These are phyloP conservation scores for Nemotelus pantherinus DNA, from an alignment of 2,888 invertebrate species.

Conservation along the genomic window DNA sequence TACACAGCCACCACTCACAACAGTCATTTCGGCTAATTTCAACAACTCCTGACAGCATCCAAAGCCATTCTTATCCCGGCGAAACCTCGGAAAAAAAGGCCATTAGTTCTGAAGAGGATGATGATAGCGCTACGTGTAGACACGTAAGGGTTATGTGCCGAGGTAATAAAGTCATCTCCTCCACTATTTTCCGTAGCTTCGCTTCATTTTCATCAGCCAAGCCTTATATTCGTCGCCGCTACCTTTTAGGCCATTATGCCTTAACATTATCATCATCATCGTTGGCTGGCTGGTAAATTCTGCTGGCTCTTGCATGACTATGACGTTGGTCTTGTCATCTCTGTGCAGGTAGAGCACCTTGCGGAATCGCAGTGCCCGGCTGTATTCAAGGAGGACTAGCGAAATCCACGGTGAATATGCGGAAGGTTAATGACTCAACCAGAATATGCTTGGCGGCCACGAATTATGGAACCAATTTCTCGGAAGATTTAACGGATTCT, in stretches of 20 bases:
- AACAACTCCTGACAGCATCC: too few species aligned
- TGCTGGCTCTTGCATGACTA: neutral
- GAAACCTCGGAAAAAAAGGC: neutral
- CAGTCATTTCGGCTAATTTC: too few species aligned
- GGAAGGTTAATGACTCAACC: slow-evolving; percentile 28
- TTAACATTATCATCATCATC: slow-evolving; percentile 21
- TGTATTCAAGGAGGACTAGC: neutral
- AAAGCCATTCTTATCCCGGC: too few species aligned
- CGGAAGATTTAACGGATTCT: slow-evolving; percentile 25
- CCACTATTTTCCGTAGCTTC: neutral
- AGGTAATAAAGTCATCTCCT: slow-evolving; percentile 36
- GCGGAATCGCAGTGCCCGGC: too few species aligned
- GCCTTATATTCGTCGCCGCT: neutral
- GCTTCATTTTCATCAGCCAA: slow-evolving; percentile 18
- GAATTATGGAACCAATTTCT: slow-evolving; percentile 27
- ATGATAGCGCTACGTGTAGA: slow-evolving; percentile 2
- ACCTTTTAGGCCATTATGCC: slow-evolving; percentile 26
- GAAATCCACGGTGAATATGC: neutral
- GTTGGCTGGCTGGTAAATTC: neutral
- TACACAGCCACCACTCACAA: too few species aligned
- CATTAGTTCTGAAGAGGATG: slow-evolving; percentile 11
- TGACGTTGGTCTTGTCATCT: too few species aligned
- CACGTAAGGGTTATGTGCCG: slow-evolving; percentile 23
- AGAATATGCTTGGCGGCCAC: neutral
- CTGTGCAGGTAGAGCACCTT: too few species aligned